Base-by-base conservation (phyloP, 2,797 vertebrate species). In the Ispidina lecontei region DNA sequence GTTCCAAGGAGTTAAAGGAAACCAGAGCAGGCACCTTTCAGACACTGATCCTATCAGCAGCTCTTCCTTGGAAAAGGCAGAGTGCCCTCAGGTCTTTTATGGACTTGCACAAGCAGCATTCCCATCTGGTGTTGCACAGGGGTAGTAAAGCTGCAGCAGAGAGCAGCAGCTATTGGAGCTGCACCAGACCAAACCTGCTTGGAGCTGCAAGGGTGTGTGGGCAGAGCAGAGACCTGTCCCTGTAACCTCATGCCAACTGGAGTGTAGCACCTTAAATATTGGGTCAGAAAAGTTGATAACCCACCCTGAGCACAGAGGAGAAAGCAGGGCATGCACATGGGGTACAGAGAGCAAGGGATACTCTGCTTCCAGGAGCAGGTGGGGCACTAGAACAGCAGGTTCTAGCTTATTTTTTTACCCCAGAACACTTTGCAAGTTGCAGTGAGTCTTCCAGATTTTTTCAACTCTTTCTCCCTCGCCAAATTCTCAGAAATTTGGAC, bases 31-130 rank as follows among this genome's bases (percentile, higher is more conserved):
- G n/a, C 73, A 73, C 59, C 26, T 6, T 46, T 92, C 5, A 8
- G 60, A 64, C 68, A 35, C n/a, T 67, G 94, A 84, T 92, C 26
- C 9, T 86, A 94, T 93, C 87, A 86, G 76, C 76, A 93, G 71
- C 70, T 89, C 63, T 70, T 63, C 28, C 67, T 78, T 68, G 59
- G 87, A 82, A 82, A 81, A 44, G 56, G 44, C 60, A 94, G 52
- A 59, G 31, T 62, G 51, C 74, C 85, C 71, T 82, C 25, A 47
- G 71, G 83, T 86, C 64, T 79, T 69, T 63, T 35, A 60, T 39
- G 83, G 68, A 64, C 80, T 86, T 68, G 80, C 71, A 84, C 58
- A 79, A 82, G 80, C 44, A 84, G 23, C 46, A 15, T 84, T 91
- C 80, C 49, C 77, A 70, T 88, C 80, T 86, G 89, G 56, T 73